These are phyloP conservation scores for Plectrocnemia conspersa DNA, from an alignment of 1,140 invertebrate species.

Conservation along the genomic window DNA sequence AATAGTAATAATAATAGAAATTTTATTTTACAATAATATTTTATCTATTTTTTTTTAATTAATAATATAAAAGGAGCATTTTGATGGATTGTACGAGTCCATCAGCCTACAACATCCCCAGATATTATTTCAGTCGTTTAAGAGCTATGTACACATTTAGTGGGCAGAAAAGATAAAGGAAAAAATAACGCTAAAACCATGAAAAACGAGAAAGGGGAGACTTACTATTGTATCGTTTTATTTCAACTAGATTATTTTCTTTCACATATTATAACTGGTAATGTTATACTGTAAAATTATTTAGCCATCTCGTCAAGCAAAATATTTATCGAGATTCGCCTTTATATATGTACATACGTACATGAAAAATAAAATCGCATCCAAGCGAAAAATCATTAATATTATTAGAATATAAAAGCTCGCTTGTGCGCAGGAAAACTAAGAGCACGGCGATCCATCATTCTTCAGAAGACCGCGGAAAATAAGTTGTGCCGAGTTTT, in stretches of 20 bases:
- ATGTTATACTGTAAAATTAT: too few species aligned
- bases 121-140: slow-evolving; percentile 32
- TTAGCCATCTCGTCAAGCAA: too few species aligned
- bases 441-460: slow-evolving; percentile 34
- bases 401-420: slow-evolving; percentile 25
- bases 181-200: slow-evolving; percentile 2
- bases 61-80: too few species aligned
- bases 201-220: slow-evolving; percentile 19
- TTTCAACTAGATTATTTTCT: too few species aligned
- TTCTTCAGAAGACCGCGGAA: slow-evolving; percentile 36
- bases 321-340: too few species aligned
- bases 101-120: slow-evolving; percentile 30
- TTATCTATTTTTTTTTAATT: too few species aligned
- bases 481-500: slow-evolving; percentile 36
- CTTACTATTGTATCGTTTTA: too few species aligned
- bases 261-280: not conserved
- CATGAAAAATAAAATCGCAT: slow-evolving; percentile 11
- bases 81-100: slow-evolving; percentile 8
- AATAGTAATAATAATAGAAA: too few species aligned
- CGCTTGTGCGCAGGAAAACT: slow-evolving; percentile 21
- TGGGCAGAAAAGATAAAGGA: slow-evolving; percentile 26
- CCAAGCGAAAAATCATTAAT: slow-evolving; percentile 21
- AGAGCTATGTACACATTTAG: slow-evolving; percentile 31
- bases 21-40: too few species aligned
- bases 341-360: not conserved